phyloP scores from a whole-genome alignment of 1,140 invertebrate species.

The Monochamus saltuarius region DNA sequence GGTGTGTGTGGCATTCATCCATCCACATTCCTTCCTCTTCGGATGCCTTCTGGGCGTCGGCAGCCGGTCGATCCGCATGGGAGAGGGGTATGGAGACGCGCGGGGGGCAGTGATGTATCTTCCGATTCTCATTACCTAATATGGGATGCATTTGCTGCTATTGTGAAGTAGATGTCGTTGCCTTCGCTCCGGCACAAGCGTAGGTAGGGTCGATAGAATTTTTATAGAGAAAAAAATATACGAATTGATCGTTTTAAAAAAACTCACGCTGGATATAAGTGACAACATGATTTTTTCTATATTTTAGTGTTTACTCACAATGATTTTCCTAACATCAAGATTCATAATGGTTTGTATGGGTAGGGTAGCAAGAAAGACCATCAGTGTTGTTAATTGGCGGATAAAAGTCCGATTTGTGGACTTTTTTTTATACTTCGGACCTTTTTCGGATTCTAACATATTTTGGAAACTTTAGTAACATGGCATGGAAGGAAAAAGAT shows the following conservation, averaged over 20 bases:
- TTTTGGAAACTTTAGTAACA: no score
- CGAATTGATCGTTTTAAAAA: constrained; percentile 3
- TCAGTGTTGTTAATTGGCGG: no score
- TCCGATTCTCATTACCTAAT: constrained; percentile 31
- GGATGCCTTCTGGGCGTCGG: constrained; percentile 2
- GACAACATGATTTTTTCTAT: no score
- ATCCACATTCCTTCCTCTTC: not conserved
- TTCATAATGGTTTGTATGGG: no score
- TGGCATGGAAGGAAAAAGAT: no score
- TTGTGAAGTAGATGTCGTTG: constrained; percentile 32
- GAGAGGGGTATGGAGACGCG: not conserved
- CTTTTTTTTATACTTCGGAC: no score
- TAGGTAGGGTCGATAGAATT: constrained; percentile 1
- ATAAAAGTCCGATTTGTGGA: no score
- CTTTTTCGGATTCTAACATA: no score
- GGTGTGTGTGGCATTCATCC: constrained; percentile 2
- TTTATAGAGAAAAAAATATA: not conserved
- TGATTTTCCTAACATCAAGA: no score
- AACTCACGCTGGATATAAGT: no score
- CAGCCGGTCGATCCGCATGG: not conserved
- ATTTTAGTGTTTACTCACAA: no score
- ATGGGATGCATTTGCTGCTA: constrained; percentile 26
- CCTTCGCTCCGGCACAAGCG: not conserved
- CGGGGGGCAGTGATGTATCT: constrained; percentile 16
- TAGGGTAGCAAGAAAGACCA: no score